phyloP scores from a whole-genome alignment of 2,113 vertebrate genomes.

The Electrona antarctica region DNA sequence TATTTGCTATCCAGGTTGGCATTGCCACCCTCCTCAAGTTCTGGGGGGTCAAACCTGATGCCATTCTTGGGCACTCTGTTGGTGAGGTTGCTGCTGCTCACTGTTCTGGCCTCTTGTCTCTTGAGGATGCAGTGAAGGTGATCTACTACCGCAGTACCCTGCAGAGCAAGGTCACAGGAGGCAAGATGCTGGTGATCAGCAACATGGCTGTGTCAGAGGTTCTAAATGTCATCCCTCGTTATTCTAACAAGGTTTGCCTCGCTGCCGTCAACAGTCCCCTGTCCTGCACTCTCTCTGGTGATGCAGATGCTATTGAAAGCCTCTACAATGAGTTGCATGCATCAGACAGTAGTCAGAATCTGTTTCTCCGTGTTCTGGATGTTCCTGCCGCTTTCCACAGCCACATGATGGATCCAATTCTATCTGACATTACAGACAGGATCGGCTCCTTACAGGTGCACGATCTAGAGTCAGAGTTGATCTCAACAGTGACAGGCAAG shows the following conservation, averaged over 20 bases:
- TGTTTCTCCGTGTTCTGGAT: slow-evolving; percentile 82
- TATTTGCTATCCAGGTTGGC: slow-evolving; percentile 87
- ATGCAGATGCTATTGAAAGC: slow-evolving; percentile 70
- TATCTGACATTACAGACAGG: slow-evolving; percentile 68
- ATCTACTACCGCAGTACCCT: slow-evolving; percentile 83
- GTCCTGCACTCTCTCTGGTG: slow-evolving; percentile 87
- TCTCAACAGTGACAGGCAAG: slow-evolving; percentile 84
- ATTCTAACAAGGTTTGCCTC: slow-evolving; percentile 76
- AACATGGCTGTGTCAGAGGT: slow-evolving; percentile 82
- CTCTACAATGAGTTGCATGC: slow-evolving; percentile 71
- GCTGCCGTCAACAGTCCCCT: slow-evolving; percentile 86
- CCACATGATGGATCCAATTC: slow-evolving; percentile 85
- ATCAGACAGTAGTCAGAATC: slow-evolving; percentile 69
- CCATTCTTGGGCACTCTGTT: slow-evolving; percentile 83
- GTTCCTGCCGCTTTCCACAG: slow-evolving; percentile 87
- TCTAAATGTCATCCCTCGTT: slow-evolving; percentile 65
- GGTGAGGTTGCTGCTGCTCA: slow-evolving; percentile 88
- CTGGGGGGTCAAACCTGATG: slow-evolving; percentile 84
- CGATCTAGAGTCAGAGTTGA: slow-evolving; percentile 73
- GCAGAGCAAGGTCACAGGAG: slow-evolving; percentile 78
- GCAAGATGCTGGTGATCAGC: slow-evolving; percentile 86
- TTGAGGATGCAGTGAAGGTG: slow-evolving; percentile 86
- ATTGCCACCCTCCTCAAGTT: slow-evolving; percentile 76
- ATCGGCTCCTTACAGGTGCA: slow-evolving; percentile 71
- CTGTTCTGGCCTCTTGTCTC: slow-evolving; percentile 85